A percentile compares a stretch with the other conserved stretches of the same genome.
phyloP scores from a whole-genome alignment of 2,113 vertebrate genomes.

The Callorhinus ursinus region DNA sequence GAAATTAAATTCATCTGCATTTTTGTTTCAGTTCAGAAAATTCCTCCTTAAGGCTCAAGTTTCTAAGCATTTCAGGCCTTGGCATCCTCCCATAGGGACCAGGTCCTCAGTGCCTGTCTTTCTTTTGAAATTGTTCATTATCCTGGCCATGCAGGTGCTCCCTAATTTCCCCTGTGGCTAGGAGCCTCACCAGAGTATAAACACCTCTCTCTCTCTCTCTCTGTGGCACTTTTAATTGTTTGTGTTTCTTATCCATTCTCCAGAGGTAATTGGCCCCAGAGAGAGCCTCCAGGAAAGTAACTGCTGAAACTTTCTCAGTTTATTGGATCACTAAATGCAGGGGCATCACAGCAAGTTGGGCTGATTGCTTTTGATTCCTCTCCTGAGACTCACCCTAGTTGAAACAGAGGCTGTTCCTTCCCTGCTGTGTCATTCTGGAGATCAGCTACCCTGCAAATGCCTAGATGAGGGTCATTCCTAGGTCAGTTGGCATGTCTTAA shows the following conservation, averaged over 20 bases:
- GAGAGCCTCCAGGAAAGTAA: constrained; percentile 29
- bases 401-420: neutral
- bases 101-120: neutral
- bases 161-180: constrained; percentile 65
- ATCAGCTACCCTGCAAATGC: neutral
- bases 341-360: constrained; percentile 42
- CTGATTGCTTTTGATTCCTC: constrained; percentile 45
- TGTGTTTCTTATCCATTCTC: constrained; percentile 51
- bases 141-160: neutral
- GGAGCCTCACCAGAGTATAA: neutral
- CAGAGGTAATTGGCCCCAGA: constrained; percentile 75
- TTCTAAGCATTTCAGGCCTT: neutral
- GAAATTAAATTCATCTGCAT: constrained; percentile 63
- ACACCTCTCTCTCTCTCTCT: neutral
- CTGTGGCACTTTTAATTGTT: constrained; percentile 63
- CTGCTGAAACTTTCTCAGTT: constrained; percentile 60
- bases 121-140: constrained; percentile 65
- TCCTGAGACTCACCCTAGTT: constrained; percentile 33
- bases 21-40: constrained; percentile 40
- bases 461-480: constrained; percentile 21
- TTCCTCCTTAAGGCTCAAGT: constrained; percentile 32
- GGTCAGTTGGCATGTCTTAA: neutral
- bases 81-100: neutral
- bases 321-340: constrained; percentile 21
- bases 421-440: neutral